These are phyloP conservation scores for Cataglyphis livida DNA, from an alignment of 2,888 invertebrate species.

Conservation along the genomic window DNA sequence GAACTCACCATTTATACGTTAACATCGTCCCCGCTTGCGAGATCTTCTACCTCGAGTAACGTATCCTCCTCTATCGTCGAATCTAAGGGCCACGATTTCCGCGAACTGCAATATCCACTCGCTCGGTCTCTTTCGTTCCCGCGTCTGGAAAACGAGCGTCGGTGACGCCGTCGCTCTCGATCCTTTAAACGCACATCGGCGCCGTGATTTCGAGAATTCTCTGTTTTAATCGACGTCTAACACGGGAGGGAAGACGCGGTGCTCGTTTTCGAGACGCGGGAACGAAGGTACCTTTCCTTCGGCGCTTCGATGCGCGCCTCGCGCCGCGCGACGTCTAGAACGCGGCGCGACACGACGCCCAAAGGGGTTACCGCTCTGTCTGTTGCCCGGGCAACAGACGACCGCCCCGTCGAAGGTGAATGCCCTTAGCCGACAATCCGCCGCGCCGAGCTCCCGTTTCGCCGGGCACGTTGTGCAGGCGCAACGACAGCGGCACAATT, in stretches of 20 bases:
- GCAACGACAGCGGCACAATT: conserved; percentile 16
- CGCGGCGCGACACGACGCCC: conserved; percentile 55
- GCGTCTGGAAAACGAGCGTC: conserved; percentile 61
- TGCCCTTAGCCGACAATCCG: conserved; percentile 66
- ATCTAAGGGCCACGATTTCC: background rate
- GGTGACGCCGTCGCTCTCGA: background rate
- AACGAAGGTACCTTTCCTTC: conserved; percentile 53
- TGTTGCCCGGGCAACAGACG: conserved; percentile 77
- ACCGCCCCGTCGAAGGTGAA: conserved; percentile 70
- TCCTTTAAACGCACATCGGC: background rate
- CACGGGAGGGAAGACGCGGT: background rate
- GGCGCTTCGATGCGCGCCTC: conserved; percentile 1
- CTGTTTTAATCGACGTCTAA: background rate
- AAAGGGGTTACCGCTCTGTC: conserved; percentile 76
- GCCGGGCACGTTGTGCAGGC: conserved; percentile 9
- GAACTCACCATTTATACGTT: conserved; percentile 12
- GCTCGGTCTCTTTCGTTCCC: conserved; percentile 55
- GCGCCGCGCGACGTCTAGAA: conserved; percentile 38
- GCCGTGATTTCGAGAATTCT: background rate
- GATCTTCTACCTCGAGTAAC: background rate
- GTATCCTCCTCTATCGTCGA: background rate
- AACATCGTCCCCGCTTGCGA: background rate
- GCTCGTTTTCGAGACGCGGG: conserved; percentile 66
- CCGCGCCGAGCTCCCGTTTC: conserved; percentile 3
- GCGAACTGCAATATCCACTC: background rate